Evolutionary conservation across 2,113 vertebrate genomes (phyloP).

Genomic region (Rhabdornis inornatus): DNA sequence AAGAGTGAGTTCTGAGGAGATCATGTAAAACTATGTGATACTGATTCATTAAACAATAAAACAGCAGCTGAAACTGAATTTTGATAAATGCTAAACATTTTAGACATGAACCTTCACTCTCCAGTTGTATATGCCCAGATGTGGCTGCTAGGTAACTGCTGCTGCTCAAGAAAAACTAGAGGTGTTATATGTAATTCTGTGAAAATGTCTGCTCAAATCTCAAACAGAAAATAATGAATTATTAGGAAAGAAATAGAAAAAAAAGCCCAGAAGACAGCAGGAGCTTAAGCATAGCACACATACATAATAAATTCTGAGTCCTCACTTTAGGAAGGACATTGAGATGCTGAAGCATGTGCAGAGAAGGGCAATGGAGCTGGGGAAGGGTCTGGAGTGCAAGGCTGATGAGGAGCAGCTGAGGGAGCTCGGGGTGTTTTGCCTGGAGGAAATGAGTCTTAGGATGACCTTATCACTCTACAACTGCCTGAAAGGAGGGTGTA

Average conservation of each 20-base stretch:
- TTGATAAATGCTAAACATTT: background rate
- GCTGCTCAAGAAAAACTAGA: background rate
- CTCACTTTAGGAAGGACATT: background rate
- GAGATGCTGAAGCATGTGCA: background rate
- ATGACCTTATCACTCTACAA: background rate
- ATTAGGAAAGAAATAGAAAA: background rate
- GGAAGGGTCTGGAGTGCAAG: background rate
- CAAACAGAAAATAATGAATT: background rate
- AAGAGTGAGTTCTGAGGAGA: background rate
- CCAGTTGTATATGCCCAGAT: background rate
- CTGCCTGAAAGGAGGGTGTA: background rate
- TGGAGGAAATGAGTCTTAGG: background rate
- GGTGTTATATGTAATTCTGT: background rate
- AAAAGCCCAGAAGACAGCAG: background rate
- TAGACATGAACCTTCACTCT: background rate
- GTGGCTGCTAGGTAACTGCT: background rate
- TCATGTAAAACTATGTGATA: background rate
- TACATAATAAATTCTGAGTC: background rate
- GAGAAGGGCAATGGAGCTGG: background rate
- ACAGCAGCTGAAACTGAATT: background rate
- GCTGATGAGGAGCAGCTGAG: background rate
- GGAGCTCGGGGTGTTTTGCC: background rate
- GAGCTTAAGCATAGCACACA: background rate
- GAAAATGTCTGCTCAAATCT: background rate
- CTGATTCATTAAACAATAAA: background rate